Evolutionary conservation across 2,888 invertebrate species (phyloP).

Genomic region (Lithophane ornitopus): DNA sequence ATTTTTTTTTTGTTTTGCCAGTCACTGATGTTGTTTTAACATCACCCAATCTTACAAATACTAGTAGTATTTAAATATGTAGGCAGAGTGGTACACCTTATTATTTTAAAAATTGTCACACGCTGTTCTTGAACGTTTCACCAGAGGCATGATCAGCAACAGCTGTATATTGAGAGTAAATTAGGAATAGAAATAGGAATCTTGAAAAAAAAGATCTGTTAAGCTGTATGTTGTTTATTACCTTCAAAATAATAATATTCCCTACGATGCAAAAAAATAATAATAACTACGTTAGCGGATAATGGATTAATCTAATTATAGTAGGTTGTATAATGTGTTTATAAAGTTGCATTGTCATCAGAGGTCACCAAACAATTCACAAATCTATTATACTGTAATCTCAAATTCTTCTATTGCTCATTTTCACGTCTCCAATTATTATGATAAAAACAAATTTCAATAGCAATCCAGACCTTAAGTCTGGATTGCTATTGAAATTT

Average conservation of each 20-base stretch:
- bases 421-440: not conserved
- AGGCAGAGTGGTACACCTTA: not conserved
- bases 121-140: not conserved
- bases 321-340: not conserved
- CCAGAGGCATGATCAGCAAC: too few species aligned
- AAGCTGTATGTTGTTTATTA: not conserved
- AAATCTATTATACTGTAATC: not conserved
- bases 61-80: not conserved
- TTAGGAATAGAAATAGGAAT: not conserved
- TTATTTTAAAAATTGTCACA: not conserved
- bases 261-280: not conserved
- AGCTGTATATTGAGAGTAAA: not conserved
- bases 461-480: too few species aligned
- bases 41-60: not conserved
- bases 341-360: not conserved
- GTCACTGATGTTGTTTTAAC: not conserved
- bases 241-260: not conserved
- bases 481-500: too few species aligned
- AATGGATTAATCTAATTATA: not conserved
- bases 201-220: not conserved
- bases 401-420: not conserved
- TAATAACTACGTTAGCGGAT: not conserved
- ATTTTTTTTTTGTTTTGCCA: too few species aligned
- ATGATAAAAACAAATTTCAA: not conserved
- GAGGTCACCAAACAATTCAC: not conserved